A percentile compares a stretch with the other conserved stretches of the same genome.
Conservation (phyloP, 2,888 invertebrate genomes). For the Cantharis nigra region DNA sequence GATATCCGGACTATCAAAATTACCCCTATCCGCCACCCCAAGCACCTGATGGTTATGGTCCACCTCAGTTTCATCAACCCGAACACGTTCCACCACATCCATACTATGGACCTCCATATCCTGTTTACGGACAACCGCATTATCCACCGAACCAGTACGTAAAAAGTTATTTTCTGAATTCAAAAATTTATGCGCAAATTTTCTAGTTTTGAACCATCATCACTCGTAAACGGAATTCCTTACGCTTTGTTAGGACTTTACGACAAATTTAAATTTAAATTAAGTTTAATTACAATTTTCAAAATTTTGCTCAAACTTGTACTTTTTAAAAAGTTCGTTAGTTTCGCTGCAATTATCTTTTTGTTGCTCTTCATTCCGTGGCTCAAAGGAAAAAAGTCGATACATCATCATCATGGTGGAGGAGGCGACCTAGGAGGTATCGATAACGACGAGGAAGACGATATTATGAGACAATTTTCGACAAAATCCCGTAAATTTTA, state of each 20-base stretch:
- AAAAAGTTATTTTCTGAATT: neutral
- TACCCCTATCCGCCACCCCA: constrained; percentile 40
- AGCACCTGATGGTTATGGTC: constrained; percentile 40
- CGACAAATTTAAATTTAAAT: constrained; percentile 70
- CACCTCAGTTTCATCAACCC: constrained; percentile 38
- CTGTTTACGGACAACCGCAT: constrained; percentile 55
- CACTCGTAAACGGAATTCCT: constrained; percentile 55
- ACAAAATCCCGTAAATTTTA: neutral
- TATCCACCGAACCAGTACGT: constrained; percentile 7
- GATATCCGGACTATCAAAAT: constrained; percentile 49
- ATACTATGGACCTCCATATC: constrained; percentile 50
- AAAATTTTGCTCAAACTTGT: constrained; percentile 76
- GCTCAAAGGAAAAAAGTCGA: constrained; percentile 44
- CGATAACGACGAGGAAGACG: constrained; percentile 23
- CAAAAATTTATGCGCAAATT: neutral
- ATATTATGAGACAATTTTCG: constrained; percentile 22
- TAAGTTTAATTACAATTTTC: constrained; percentile 72
- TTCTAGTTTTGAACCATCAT: constrained; percentile 29
- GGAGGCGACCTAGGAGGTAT: neutral
- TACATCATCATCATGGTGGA: constrained; percentile 12
- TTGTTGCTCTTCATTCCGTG: constrained; percentile 74
- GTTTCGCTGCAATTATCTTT: constrained; percentile 77
- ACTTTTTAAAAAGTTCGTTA: constrained; percentile 81
- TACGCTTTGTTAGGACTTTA: constrained; percentile 64
- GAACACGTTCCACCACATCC: constrained; percentile 49